Conservation (phyloP, 1,140 invertebrate genomes). For the Lineus longissimus region DNA sequence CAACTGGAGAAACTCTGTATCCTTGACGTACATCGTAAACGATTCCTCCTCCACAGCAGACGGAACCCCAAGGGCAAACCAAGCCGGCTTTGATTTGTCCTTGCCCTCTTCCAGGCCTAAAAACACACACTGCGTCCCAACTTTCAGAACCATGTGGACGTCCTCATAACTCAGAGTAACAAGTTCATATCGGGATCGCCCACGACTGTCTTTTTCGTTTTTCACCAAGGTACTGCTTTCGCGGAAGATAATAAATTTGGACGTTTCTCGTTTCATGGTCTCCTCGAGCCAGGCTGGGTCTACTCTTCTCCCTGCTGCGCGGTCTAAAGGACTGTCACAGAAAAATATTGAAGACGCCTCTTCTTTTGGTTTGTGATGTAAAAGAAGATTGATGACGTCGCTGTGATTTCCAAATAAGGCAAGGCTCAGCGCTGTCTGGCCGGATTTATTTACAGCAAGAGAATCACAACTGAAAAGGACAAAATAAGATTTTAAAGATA, state of each 20-base stretch:
- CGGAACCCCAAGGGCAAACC: conserved; percentile 46
- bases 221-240: conserved; percentile 31
- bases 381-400: conserved; percentile 27
- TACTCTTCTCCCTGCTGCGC: conserved; percentile 41
- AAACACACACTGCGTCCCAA: conserved; percentile 33
- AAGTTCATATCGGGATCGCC: not conserved
- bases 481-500: not conserved
- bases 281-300: conserved; percentile 35
- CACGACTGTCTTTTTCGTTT: conserved; percentile 5
- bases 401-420: conserved; percentile 47
- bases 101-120: conserved; percentile 23
- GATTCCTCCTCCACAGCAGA: conserved; percentile 17
- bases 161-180: conserved; percentile 23
- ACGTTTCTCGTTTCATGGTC: conserved; percentile 25
- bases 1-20: conserved; percentile 24
- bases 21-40: conserved; percentile 19
- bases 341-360: conserved; percentile 40
- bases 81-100: conserved; percentile 20
- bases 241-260: conserved; percentile 40
- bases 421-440: conserved; percentile 47
- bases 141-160: conserved; percentile 22
- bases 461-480: conserved; percentile 33
- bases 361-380: conserved; percentile 21
- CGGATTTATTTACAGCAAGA: conserved; percentile 37
- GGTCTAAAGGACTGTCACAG: conserved; percentile 35